These are phyloP conservation scores for Oenanthe melanoleuca DNA, from an alignment of 2,113 vertebrate genomes.

Conservation along the genomic window DNA sequence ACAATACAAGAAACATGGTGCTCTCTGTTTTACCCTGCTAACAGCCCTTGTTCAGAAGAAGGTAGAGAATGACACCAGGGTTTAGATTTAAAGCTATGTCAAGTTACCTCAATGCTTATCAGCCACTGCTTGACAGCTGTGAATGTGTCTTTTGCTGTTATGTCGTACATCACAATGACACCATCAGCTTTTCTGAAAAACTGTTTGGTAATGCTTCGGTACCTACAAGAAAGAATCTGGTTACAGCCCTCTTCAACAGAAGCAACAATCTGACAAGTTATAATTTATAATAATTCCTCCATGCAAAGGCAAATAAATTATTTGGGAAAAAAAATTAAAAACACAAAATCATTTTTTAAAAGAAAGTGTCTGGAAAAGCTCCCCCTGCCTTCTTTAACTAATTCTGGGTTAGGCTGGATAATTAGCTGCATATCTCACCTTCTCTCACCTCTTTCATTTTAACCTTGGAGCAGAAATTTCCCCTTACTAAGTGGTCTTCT, in stretches of 20 bases:
- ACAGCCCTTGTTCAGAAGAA: not conserved
- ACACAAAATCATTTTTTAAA: not conserved
- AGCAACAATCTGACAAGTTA: not conserved
- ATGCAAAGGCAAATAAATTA: not conserved
- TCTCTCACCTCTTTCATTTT: not conserved
- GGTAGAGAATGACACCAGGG: not conserved
- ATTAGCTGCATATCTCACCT: not conserved
- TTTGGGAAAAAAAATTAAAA: not conserved
- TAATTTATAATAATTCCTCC: not conserved
- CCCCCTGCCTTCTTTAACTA: not conserved
- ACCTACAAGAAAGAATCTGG: conserved; percentile 73
- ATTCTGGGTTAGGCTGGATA: not conserved
- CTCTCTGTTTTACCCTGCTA: not conserved
- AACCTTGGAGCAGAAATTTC: not conserved
- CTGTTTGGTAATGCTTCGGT: conserved; percentile 91
- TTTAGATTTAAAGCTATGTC: not conserved
- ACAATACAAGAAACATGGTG: not conserved
- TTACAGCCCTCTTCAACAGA: not conserved
- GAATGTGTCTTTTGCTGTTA: conserved; percentile 86
- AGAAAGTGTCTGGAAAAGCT: not conserved
- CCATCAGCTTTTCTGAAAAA: conserved; percentile 95
- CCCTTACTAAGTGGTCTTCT: not conserved
- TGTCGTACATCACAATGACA: conserved; percentile 89
- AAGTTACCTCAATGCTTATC: conserved; percentile 83
- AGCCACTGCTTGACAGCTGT: conserved; percentile 85